Conservation (phyloP, 2,888 invertebrate species). For the Drosophila merina region DNA sequence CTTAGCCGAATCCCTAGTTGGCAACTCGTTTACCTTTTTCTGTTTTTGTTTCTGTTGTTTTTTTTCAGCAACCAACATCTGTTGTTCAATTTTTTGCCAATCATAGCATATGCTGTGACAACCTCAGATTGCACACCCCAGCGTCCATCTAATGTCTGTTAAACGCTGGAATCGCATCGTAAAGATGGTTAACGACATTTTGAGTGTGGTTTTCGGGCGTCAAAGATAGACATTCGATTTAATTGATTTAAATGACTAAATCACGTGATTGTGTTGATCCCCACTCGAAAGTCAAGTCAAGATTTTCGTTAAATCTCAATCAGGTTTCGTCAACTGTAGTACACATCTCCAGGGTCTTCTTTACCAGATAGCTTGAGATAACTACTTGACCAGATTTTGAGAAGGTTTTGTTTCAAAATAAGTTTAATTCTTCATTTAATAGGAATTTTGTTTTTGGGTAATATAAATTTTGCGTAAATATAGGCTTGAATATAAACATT, state of each 20-base stretch:
- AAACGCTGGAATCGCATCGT: slow-evolving; percentile 14
- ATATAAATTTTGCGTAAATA: background rate
- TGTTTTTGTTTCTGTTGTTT: slow-evolving; percentile 29
- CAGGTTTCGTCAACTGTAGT: slow-evolving; percentile 12
- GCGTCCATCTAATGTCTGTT: slow-evolving; percentile 32
- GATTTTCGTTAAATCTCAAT: slow-evolving; percentile 1
- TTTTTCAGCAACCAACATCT: slow-evolving; percentile 59
- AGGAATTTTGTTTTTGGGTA: background rate
- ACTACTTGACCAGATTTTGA: background rate
- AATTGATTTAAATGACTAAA: slow-evolving; percentile 24
- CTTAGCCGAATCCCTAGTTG: slow-evolving; percentile 47
- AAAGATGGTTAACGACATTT: slow-evolving; percentile 15
- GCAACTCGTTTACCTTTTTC: slow-evolving; percentile 75
- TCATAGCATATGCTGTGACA: slow-evolving; percentile 60
- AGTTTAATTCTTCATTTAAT: background rate
- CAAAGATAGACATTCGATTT: slow-evolving; percentile 16
- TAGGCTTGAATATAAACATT: too few species aligned
- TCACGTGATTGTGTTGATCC: slow-evolving; percentile 14
- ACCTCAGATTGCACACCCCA: slow-evolving; percentile 42
- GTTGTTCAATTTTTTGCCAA: slow-evolving; percentile 61
- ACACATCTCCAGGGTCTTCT: slow-evolving; percentile 24
- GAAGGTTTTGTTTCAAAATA: background rate
- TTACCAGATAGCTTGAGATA: background rate
- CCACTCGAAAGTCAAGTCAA: slow-evolving; percentile 16
- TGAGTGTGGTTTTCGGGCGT: slow-evolving; percentile 26